These are phyloP conservation scores for Micrasema longulum DNA, from an alignment of 1,140 invertebrate genomes.

Conservation along the genomic window DNA sequence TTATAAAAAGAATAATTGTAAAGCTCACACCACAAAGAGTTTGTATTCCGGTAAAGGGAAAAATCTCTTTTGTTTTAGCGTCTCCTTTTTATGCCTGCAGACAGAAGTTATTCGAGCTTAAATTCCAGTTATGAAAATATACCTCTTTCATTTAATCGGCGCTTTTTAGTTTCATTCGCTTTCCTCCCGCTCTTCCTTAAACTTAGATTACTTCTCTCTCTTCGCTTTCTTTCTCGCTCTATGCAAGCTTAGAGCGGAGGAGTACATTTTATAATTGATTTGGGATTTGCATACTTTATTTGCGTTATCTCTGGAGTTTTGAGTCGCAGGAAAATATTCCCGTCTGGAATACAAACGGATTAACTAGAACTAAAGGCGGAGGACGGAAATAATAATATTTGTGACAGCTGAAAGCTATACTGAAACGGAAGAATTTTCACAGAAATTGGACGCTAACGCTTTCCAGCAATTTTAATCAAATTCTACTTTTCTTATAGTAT, in stretches of 20 bases:
- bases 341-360: conserved; percentile 30
- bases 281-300: conserved; percentile 54
- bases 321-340: conserved; percentile 33
- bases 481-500: not conserved
- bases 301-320: conserved; percentile 48
- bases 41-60: conserved; percentile 10
- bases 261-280: conserved; percentile 54
- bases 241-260: conserved; percentile 23
- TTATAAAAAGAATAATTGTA: too few relatives aligned
- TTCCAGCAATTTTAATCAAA: not conserved
- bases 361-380: conserved; percentile 11
- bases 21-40: too few relatives aligned
- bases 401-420: conserved; percentile 28
- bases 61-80: conserved; percentile 9
- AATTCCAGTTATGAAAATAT: conserved; percentile 48
- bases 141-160: conserved; percentile 29
- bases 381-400: conserved; percentile 14
- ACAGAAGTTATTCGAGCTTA: conserved; percentile 34
- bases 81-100: not conserved
- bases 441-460: too few relatives aligned
- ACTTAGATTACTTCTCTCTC: not conserved
- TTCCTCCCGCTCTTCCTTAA: not conserved
- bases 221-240: not conserved
- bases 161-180: conserved; percentile 27
- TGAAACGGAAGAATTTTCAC: conserved; percentile 9